These are phyloP conservation scores for Aleiodes sp. DNA, from an alignment of 1,140 invertebrate genomes.

Conservation along the genomic window DNA sequence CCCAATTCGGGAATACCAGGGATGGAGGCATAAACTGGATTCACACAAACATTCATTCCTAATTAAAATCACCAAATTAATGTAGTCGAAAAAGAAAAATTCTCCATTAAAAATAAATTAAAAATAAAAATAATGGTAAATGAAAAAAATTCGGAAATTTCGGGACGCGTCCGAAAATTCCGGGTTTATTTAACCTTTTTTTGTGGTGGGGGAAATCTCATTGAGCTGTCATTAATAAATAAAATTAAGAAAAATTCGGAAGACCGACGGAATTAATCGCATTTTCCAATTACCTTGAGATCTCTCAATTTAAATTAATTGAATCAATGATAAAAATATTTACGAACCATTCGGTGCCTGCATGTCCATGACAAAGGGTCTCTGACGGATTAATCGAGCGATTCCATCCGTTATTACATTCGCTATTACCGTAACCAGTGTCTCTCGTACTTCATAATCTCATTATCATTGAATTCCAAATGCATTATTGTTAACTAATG, in stretches of 20 bases:
- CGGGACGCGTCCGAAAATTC: not conserved
- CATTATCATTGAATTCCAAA: conserved; percentile 38
- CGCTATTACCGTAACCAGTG: conserved; percentile 53
- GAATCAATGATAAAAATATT: conserved; percentile 32
- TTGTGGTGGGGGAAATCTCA: not conserved
- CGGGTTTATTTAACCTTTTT: conserved; percentile 26
- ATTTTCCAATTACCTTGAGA: no score
- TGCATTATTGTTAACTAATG: conserved; percentile 36
- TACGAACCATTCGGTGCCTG: conserved; percentile 65
- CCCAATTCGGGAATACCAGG: conserved; percentile 72
- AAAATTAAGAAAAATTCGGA: conserved; percentile 14
- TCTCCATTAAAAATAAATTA: no score
- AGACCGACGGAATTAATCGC: no score
- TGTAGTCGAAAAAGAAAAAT: not conserved
- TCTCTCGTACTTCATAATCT: conserved; percentile 40
- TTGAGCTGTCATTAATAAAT: conserved; percentile 41
- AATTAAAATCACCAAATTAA: conserved; percentile 40
- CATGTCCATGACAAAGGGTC: conserved; percentile 59
- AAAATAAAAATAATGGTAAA: no score
- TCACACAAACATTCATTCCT: conserved; percentile 55
- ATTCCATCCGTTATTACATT: conserved; percentile 43
- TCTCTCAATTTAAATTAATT: not conserved
- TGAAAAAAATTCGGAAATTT: conserved; percentile 2
- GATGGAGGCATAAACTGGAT: conserved; percentile 66
- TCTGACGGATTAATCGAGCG: conserved; percentile 14